Base-by-base conservation (phyloP, 92 coral and sea anemone species). In the Palythoa heliodiscus region DNA sequence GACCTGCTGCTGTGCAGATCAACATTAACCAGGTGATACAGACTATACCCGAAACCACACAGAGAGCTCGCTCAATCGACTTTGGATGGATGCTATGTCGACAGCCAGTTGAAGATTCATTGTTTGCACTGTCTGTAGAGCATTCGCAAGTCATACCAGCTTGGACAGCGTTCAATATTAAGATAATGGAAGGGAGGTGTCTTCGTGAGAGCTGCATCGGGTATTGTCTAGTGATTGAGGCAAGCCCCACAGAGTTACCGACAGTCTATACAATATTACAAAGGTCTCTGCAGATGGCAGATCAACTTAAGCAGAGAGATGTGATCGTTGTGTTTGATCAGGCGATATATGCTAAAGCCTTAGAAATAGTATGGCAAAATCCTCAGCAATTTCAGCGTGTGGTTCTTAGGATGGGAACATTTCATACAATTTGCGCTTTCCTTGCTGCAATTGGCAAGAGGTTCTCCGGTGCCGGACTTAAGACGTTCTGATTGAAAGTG, bases 231-330 rank as follows among this genome's bases (percentile, higher is more conserved):
- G 89, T 91, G 37, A 88, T 91, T 69, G 89, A 91, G 24, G 94
- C 91, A 23, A 88, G 89, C 54, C 94, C 94, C 38, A 91, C 94
- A 82, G 91, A 91, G 83, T 70, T 91, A 37, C 86, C 89, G n/a
- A 88, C 93, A 60, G 89, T 85, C 7, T 87, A 83, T 60, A 89
- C 90, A 4, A 35, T 91, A 17, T 79, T 91, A 16, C 82, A 84
- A 64, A 68, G 88, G 76, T 88, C 94, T 40, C 14, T 88, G 25
- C 76, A 81, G 75, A 91, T 88, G 91, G 94, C 89, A 22, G 58
- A 88, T 52, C 94, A 88, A 68, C 87, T 91, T 4, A 86, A 88
- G 35, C 94, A 88, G 53, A 57, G 55, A 80, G 89, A 82, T 66
- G 83, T 76, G 11, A 69, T 91, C 40, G 64, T 86, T 5, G 92